Base-by-base conservation (phyloP, 1,140 invertebrate species). In the Bombus cullumanus region DNA sequence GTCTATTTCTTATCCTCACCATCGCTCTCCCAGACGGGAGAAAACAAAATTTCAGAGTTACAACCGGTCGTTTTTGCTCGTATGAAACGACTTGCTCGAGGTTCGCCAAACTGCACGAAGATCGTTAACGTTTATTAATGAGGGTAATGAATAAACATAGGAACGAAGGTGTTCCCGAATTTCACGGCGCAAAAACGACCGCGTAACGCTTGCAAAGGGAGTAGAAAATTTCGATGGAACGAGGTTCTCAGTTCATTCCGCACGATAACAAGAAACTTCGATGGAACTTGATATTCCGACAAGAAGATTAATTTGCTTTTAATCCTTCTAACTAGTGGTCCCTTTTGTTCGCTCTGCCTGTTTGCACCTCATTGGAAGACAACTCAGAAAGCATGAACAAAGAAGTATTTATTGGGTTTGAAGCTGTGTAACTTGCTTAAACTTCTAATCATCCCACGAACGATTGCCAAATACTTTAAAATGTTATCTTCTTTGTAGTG, bases 281-380 rank as follows among this genome's bases (percentile, higher is more conserved):
- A 2, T 13, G 15, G 22, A 75, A 34, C 43, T 83, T n/a, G 59
- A 83, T 83, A 47, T 68, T 76, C 41, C 12, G 15, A 22, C 57
- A 34, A 31, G 62, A 83, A 83, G 73, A 82, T 82, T 64, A 82
- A 82, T 82, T 82, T 53, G 39, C 31, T 75, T 75, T 47, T 62
- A 37, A 82, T 64, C 57, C 81, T 37, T 39, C n/a, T 8, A 5
- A 4, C 10, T 39, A 39, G 25, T 22, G 4, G 12, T 53, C 22
- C 15, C n/a, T 68, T 82, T 37, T 76, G 15, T 25, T 62, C 31
- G 37, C 73, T n/a, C 53, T 28, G 10, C 4, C 18, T 53, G 47
- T 34, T 53, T 53, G 28, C n/a, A 2, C 25, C n/a, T 6, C 25
- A 25, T 4, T 12, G 2, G 1, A 22, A 28, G 5, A 5, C 68